phyloP scores from a whole-genome alignment of 2,797 vertebrate genomes.

The Knipowitschia caucasica region DNA sequence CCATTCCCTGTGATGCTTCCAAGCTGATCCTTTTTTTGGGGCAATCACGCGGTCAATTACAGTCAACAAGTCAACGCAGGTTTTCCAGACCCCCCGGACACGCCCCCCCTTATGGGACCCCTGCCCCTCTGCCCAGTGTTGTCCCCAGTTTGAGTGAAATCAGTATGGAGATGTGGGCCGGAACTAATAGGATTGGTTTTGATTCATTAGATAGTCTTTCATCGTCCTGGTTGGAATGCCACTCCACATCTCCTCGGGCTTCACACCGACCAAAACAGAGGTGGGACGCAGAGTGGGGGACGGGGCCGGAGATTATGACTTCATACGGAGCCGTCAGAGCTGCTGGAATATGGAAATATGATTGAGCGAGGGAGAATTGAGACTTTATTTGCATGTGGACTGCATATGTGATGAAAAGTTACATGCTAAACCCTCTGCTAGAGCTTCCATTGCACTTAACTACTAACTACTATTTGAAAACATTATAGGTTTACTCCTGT shows the following conservation, averaged over 20 bases:
- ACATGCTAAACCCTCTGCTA: too few species aligned
- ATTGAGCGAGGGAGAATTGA: neutral
- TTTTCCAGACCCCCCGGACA: constrained; percentile 36
- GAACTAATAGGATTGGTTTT: constrained; percentile 91
- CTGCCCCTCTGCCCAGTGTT: constrained; percentile 8
- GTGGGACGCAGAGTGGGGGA: constrained; percentile 38
- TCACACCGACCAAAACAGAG: constrained; percentile 75
- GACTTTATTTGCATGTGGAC: too few species aligned
- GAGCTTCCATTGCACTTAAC: too few species aligned
- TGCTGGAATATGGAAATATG: neutral
- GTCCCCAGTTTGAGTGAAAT: constrained; percentile 69
- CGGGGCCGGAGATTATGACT: constrained; percentile 52
- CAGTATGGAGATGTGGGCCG: constrained; percentile 79
- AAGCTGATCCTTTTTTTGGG: constrained; percentile 49
- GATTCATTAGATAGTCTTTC: constrained; percentile 89
- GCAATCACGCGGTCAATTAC: constrained; percentile 61
- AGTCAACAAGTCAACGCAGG: constrained; percentile 52
- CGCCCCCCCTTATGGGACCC: constrained; percentile 33
- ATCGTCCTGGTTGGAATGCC: constrained; percentile 85
- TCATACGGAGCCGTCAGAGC: constrained; percentile 28
- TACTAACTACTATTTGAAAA: too few species aligned
- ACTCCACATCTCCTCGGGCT: constrained; percentile 78
- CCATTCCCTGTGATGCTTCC: constrained; percentile 15
- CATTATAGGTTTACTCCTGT: too few species aligned
- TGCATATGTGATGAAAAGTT: too few species aligned